These are phyloP conservation scores for Stomatorhinus ivindoensis DNA, from an alignment of 2,113 vertebrate species.

Conservation along the genomic window DNA sequence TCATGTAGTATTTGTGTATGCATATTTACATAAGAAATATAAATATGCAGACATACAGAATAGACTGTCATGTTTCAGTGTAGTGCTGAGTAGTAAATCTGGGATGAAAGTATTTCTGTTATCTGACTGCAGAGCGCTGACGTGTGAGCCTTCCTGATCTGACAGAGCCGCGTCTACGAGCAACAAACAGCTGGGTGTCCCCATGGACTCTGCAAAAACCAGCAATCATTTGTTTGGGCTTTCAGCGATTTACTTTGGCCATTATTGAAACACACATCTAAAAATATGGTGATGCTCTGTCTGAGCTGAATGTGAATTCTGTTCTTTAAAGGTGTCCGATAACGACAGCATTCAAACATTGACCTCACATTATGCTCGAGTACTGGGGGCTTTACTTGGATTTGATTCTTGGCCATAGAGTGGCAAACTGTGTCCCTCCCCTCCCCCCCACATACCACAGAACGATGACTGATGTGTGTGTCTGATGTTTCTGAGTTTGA, in stretches of 20 bases:
- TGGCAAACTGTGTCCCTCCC: neutral
- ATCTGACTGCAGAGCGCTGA: neutral
- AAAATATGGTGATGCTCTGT: slow-evolving; percentile 23
- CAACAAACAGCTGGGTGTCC: slow-evolving; percentile 16
- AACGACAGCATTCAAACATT: neutral
- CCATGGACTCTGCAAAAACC: slow-evolving; percentile 19
- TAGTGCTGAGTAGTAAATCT: neutral
- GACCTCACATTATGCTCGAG: neutral
- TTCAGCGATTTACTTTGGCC: slow-evolving; percentile 32
- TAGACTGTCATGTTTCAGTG: neutral
- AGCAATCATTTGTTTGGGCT: slow-evolving; percentile 31
- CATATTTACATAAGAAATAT: neutral
- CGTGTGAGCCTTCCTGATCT: neutral
- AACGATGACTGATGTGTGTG: neutral
- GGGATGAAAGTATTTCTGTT: neutral
- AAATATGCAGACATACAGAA: neutral
- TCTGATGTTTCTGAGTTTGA: neutral
- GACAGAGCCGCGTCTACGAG: slow-evolving; percentile 18
- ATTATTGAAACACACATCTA: slow-evolving; percentile 13
- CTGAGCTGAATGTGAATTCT: slow-evolving; percentile 21
- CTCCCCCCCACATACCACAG: neutral
- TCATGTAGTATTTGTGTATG: neutral
- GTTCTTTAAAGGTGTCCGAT: slow-evolving; percentile 12
- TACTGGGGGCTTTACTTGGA: neutral
- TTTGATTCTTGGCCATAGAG: neutral